Base-by-base conservation (phyloP, 2,888 invertebrate genomes). In the Eupithecia tripunctaria region DNA sequence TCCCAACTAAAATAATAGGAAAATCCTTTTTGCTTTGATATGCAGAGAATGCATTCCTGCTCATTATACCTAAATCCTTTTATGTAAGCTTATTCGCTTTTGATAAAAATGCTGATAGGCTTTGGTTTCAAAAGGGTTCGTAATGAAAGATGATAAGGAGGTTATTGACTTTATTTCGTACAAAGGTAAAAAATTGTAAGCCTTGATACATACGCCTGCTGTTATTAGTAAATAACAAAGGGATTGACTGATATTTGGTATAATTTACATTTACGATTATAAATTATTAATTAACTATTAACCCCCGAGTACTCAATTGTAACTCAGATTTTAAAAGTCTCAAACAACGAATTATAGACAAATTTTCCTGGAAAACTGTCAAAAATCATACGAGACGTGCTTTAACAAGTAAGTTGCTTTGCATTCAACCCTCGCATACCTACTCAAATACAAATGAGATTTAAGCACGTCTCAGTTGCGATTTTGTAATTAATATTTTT, bases 101-200 rank as follows among this genome's bases (percentile, higher is more conserved):
- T 63, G 67, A 21, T 56, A 56, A 56, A 66, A 71, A 78, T 78
- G 78, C 70, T 75, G 73, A 78, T 76, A 73, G 15, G 69, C 74
- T 76, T 76, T 74, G 72, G 72, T 75, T 72, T 68, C 69, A 74
- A 71, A 51, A 65, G 68, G 75, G 74, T 66, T 68, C 56, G 25
- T 14, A 51, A 83, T 84, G 79, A 84, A 85, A 79, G 68, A 78
- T 76, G 62, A 70, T 51, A 76, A 71, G 56, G 63, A 71, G 32
- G 51, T 79, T 79, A 82, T 81, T 70, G 70, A 76, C 82, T 86
- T 86, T 85, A 86, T 85, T 85, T 71, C 70, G 73, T 78, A 80
- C 74, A 81, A 82, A 84, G 83, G 67, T 75, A 73, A 74, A 75
- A 72, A 67, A 38, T 18, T 21, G 2, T 51, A 51, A 51, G 3